Percentiles rank a stretch among this genome's conserved stretches.
Conservation (phyloP, 2,888 invertebrate genomes). For the Spisula subtruncata region DNA sequence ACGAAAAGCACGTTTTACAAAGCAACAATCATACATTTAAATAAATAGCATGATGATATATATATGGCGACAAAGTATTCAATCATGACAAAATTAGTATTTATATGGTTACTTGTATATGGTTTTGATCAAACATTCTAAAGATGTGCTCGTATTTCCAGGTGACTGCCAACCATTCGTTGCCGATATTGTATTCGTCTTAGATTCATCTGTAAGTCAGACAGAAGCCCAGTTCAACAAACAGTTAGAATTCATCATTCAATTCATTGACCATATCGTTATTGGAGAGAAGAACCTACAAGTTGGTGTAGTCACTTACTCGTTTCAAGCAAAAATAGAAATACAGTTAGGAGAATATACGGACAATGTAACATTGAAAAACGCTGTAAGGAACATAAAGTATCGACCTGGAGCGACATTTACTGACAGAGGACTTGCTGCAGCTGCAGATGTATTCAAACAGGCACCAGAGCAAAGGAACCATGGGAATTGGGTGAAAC, state of each 20-base stretch:
- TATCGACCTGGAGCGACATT: constrained; percentile 47
- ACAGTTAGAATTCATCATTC: constrained; percentile 39
- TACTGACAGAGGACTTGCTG: constrained; percentile 42
- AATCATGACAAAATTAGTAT: no score
- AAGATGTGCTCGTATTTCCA: no score
- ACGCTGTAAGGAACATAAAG: constrained; percentile 36
- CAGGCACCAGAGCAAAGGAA: neutral
- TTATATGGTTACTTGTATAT: no score
- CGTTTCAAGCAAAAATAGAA: constrained; percentile 44
- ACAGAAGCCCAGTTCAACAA: constrained; percentile 41
- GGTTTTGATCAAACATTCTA: no score
- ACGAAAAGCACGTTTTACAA: no score
- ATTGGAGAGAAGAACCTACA: constrained; percentile 36
- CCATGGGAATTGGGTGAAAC: neutral
- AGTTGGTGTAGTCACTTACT: constrained; percentile 39
- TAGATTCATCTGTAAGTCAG: constrained; percentile 50
- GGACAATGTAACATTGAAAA: constrained; percentile 37
- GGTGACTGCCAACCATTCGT: constrained; percentile 41
- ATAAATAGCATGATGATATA: no score
- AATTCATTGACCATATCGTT: constrained; percentile 35
- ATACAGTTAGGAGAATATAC: constrained; percentile 17
- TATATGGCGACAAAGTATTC: no score
- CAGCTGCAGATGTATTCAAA: constrained; percentile 6
- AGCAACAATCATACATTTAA: no score
- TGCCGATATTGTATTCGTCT: constrained; percentile 43